Evolutionary conservation across 2,888 invertebrate genomes (phyloP), one percentile per base, ranked within the genome.

Genomic region (Nineta flava): DNA sequence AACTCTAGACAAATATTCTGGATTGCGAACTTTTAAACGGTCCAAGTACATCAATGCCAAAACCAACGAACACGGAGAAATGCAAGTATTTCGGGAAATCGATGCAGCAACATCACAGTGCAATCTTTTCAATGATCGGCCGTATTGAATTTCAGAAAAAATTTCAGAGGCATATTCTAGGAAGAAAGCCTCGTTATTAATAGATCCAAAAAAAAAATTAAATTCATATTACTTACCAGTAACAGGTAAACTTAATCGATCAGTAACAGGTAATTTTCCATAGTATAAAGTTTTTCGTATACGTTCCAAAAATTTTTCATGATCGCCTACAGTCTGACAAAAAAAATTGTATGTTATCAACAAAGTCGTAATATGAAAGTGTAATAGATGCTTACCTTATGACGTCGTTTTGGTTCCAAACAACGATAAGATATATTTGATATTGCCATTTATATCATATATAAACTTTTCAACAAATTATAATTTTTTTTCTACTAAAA

Each of bases 41-140:
- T 96, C 94, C 58, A 96, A 74, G 69, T 97, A 97, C 43, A 96
- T 76, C 61, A 97, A 73, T 26, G 96, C 94, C 60, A 96, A 76
- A 57, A 96, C 86, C 49, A 97, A 76, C 12, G 94, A 88, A 64
- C 92, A 92, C 0, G 96, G 94, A 9, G 92, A 88, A 55, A 91
- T 83, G 65, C 84, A 87, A 6, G 92, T 87, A 59, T 81, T 78
- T 61, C 84, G 76, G 50, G 79, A 81, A 54, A 88, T 77, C 61
- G 76, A 74, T 45, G 86, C 83, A 54, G 87, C 87, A 58, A 82
- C 81, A 58, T 83, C 82, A 54, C 79, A 75, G 62, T 81, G 81
- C 59, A 91, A 69, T 51, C 86, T 76, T 61, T 87, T 83, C 61
- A 90, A 67, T 1, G 85, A 83, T 57, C 79, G 79, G 19, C 83